Conservation (phyloP, 2,797 vertebrate genomes). For the Triplophysa yarkandensis region DNA sequence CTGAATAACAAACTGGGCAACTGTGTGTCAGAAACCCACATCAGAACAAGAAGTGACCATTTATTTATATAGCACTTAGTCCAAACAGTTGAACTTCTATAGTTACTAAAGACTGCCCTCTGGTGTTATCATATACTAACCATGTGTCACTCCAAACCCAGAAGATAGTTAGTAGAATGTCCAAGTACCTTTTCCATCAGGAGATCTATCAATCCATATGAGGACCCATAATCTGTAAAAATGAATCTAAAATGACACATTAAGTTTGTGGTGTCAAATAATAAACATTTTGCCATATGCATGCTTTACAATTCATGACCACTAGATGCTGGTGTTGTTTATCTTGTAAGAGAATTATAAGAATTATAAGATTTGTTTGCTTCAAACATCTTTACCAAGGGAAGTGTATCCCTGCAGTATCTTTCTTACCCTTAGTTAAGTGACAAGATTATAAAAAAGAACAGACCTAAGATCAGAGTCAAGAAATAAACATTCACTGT, state of each 20-base stretch:
- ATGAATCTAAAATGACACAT: background rate
- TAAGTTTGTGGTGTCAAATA: too few species aligned
- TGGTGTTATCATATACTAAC: conserved; percentile 13
- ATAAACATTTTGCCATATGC: too few species aligned
- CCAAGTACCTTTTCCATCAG: background rate
- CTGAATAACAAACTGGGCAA: background rate
- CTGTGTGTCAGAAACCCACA: background rate
- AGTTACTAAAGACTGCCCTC: conserved; percentile 43
- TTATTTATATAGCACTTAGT: background rate
- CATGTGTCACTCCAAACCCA: background rate
- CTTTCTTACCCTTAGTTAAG: too few species aligned
- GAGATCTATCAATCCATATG: background rate
- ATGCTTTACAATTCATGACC: background rate
- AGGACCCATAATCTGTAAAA: background rate
- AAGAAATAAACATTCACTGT: too few species aligned
- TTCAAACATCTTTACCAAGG: too few species aligned
- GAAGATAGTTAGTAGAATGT: background rate
- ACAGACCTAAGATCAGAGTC: too few species aligned
- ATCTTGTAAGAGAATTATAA: conserved; percentile 12
- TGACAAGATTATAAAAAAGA: too few species aligned
- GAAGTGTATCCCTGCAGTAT: too few species aligned
- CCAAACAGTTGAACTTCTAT: background rate
- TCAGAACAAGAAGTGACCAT: background rate
- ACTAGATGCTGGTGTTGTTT: conserved; percentile 45
- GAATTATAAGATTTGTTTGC: background rate